Evolutionary conservation across 2,113 vertebrate species (phyloP).

Genomic region (Zosterops borbonicus): DNA sequence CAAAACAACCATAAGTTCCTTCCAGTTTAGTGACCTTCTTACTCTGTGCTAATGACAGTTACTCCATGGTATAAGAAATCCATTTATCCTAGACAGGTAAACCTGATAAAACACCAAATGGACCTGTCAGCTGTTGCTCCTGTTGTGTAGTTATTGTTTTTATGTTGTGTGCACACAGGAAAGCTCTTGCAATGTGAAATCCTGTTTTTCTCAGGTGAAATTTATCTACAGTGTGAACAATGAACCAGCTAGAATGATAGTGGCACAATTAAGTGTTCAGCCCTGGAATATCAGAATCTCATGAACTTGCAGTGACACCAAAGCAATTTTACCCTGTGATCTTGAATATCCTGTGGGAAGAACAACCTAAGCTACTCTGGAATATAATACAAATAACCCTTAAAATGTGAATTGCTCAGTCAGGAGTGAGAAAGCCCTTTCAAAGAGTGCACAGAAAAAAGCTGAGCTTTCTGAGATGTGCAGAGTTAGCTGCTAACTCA

Average conservation of each 20-base stretch:
- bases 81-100: not conserved
- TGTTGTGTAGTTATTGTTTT: not conserved
- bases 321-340: not conserved
- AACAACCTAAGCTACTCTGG: not conserved
- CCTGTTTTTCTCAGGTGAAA: not conserved
- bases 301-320: not conserved
- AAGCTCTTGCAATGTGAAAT: not conserved
- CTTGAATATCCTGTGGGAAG: not conserved
- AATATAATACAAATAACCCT: not conserved
- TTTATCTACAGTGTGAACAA: not conserved
- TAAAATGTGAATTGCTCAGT: not conserved
- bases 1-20: rapidly evolving
- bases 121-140: not conserved
- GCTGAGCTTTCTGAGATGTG: not conserved
- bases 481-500: not conserved
- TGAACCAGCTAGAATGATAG: not conserved
- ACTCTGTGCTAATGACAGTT: not conserved
- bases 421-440: not conserved
- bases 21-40: not conserved
- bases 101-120: not conserved
- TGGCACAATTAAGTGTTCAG: not conserved
- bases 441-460: not conserved
- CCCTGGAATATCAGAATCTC: not conserved
- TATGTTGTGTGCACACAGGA: not conserved
- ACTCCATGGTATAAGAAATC: not conserved